Conservation (phyloP, 2,113 vertebrate genomes). For the Australoheros scitulus region DNA sequence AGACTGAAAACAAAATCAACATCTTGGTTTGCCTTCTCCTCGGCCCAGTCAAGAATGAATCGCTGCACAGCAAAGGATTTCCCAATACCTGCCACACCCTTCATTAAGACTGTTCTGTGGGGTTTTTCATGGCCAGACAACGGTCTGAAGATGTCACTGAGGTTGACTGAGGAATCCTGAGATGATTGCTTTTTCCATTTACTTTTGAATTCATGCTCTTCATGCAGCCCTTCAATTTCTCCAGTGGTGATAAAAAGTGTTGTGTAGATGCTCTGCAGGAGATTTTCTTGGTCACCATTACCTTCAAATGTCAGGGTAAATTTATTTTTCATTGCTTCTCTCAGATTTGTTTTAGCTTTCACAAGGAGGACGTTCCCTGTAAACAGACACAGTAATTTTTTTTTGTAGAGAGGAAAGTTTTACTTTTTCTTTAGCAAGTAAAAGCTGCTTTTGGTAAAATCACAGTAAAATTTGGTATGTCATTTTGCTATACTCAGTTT, state of each 20-base stretch:
- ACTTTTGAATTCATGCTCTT: no score
- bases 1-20: conserved; percentile 57
- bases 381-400: neutral
- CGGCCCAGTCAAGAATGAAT: conserved; percentile 57
- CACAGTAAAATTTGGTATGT: neutral
- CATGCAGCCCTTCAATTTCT: no score
- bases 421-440: neutral
- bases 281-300: no score
- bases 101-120: conserved; percentile 31
- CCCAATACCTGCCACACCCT: conserved; percentile 58
- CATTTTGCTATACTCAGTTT: neutral
- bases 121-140: neutral
- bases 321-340: no score
- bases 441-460: rapidly evolving
- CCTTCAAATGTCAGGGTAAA: no score
- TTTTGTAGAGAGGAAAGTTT: neutral
- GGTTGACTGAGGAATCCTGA: no score
- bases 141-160: neutral
- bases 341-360: no score
- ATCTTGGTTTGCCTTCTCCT: conserved; percentile 6
- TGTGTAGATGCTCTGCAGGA: no score
- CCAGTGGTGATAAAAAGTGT: no score
- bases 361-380: no score
- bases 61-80: conserved; percentile 60
- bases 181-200: no score